Evolutionary conservation across 2,888 invertebrate genomes (phyloP).

Genomic region (Leptarthrus brevirostris): DNA sequence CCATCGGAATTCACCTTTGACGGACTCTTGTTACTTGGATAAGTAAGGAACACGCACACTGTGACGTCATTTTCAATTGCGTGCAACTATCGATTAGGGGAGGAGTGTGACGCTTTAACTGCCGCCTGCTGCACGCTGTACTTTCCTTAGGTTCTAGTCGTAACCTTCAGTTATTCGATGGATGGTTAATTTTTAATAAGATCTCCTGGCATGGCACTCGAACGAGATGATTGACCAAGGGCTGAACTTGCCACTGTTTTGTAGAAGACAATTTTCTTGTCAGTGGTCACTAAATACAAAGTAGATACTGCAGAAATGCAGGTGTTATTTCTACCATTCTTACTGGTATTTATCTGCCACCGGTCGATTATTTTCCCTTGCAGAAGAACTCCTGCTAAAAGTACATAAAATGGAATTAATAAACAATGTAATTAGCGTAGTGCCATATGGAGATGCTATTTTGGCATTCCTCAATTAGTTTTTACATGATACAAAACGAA

Average conservation of each 20-base stretch:
- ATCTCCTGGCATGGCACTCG: not conserved
- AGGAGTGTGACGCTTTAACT: constrained; percentile 43
- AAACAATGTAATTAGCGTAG: constrained; percentile 14
- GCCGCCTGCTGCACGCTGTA: constrained; percentile 16
- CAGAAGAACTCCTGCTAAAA: not conserved
- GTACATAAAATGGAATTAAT: not conserved
- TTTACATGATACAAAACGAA: not conserved
- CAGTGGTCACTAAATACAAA: not conserved
- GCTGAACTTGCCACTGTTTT: not conserved
- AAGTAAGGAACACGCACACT: constrained; percentile 27
- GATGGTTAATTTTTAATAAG: constrained; percentile 33
- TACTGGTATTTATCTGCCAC: not conserved
- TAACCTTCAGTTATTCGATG: not conserved
- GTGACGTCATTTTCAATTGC: constrained; percentile 47
- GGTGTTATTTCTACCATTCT: not conserved
- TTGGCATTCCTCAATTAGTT: constrained; percentile 1
- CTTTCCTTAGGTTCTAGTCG: not conserved
- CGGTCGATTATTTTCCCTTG: constrained; percentile 2
- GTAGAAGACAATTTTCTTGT: constrained; percentile 8
- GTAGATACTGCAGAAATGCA: not conserved
- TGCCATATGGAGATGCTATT: constrained; percentile 26
- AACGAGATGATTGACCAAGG: not conserved
- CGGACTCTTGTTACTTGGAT: constrained; percentile 32
- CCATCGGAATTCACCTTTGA: constrained; percentile 33
- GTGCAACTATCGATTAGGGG: constrained; percentile 47